Base-by-base conservation (phyloP, 2,113 vertebrate genomes). In the Amblyornis subalaris region DNA sequence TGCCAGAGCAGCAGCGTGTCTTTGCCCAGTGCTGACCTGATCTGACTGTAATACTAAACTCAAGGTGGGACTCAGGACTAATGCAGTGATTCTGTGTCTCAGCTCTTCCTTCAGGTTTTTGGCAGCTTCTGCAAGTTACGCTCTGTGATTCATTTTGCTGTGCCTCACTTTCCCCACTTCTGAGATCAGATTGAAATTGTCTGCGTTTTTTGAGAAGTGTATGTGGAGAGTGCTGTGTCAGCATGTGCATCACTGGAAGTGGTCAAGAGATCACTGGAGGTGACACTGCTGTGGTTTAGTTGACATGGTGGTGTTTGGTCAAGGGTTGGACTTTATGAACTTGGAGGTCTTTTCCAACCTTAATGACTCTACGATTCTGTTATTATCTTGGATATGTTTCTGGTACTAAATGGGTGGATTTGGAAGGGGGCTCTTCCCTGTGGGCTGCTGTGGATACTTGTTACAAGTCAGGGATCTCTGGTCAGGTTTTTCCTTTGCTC, bases 31-130 rank as follows among this genome's bases (percentile, higher is more conserved):
- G 2, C 81, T 92, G 94, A 58, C 89, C 73, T 77, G 74, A 66
- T 85, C 65, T 90, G 84, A 79, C 61, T 47, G 77, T 90, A 85
- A 81, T 38, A 80, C 28, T 91, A 62, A 94, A 89, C 86, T 40
- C 33, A 70, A 90, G 83, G 85, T 76, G 44, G 58, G 55, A 75
- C 40, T 57, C 28, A 18, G 62, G 47, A 48, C 50, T 85, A 19
- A 31, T 28, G 47, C 20, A 23, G 24, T 5, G 0, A 13, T 73
- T 85, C 21, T 12, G 10, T 16, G 18, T 33, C 84, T 93, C 61
- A 50, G 28, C 62, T 78, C 48, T 89, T 85, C 45, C 73, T 89
- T 75, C 31, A 53, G 42, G 24, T 35, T 94, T 66, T 66, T 91
- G 66, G 48, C 50, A 88, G 40, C 54, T 89, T 65, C 71, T 67